phyloP scores from a whole-genome alignment of 1,140 invertebrate species.

The Tribolium castaneum region DNA sequence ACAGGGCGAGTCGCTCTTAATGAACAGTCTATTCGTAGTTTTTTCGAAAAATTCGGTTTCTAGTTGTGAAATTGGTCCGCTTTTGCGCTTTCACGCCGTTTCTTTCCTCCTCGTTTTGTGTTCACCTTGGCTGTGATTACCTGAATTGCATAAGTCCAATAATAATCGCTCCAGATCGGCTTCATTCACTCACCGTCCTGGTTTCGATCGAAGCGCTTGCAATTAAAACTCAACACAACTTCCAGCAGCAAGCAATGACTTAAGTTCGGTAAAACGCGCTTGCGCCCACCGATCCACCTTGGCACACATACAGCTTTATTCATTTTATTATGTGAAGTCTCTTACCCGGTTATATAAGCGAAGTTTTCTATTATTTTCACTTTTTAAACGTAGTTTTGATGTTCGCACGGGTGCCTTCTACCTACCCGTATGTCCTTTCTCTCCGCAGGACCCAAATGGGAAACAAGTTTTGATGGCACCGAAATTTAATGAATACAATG shows the following conservation, averaged over 20 bases:
- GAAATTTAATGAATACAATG: conserved; percentile 23
- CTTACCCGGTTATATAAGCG: conserved; percentile 61
- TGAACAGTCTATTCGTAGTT: too few species aligned
- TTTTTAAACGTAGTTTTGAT: conserved; percentile 60
- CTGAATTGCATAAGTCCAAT: conserved; percentile 4
- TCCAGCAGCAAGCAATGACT: not conserved
- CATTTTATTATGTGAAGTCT: conserved; percentile 60
- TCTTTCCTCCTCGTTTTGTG: conserved; percentile 8
- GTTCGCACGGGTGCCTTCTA: conserved; percentile 33
- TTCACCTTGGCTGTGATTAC: conserved; percentile 34
- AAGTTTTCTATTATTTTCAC: conserved; percentile 63
- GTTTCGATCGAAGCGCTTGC: conserved; percentile 2
- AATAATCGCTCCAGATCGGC: conserved; percentile 9
- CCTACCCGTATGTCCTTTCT: conserved; percentile 39
- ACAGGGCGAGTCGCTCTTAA: too few species aligned
- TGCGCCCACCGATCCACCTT: conserved; percentile 60
- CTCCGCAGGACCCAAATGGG: conserved; percentile 22
- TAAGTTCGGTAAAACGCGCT: conserved; percentile 21
- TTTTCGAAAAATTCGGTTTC: not conserved
- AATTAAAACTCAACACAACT: not conserved
- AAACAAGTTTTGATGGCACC: conserved; percentile 42
- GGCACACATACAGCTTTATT: conserved; percentile 61
- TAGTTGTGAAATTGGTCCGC: not conserved
- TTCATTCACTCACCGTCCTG: conserved; percentile 28
- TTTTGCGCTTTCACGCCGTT: not conserved